Evolutionary conservation across 53 echinoderm and acorn worm genomes (phyloP).

Genomic region (Holothuria scabra): DNA sequence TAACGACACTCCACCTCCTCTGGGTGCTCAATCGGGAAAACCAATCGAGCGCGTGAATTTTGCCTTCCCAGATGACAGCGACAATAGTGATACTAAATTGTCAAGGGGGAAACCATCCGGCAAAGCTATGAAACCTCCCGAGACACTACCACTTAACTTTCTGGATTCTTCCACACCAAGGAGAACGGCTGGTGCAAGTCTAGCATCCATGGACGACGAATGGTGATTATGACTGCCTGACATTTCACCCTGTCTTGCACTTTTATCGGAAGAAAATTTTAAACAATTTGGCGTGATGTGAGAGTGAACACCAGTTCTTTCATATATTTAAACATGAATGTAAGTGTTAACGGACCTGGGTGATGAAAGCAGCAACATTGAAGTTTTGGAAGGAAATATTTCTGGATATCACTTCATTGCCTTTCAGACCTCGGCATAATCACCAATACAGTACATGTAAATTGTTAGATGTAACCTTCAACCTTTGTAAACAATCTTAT

Average conservation of each 20-base stretch:
- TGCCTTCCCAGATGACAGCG: conserved; percentile 16
- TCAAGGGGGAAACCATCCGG: neutral
- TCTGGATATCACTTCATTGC: no score
- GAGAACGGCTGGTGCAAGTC: conserved; percentile 27
- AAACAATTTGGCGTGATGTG: conserved; percentile 34
- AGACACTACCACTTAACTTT: conserved; percentile 36
- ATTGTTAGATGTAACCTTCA: no score
- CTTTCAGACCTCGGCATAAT: no score
- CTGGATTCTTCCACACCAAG: conserved; percentile 14
- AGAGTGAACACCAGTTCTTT: conserved; percentile 40
- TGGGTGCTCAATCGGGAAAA: neutral
- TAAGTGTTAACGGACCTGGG: no score
- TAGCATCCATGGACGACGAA: conserved; percentile 27
- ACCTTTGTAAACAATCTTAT: no score
- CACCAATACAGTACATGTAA: no score
- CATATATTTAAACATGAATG: conserved; percentile 9
- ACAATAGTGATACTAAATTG: neutral
- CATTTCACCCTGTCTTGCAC: neutral
- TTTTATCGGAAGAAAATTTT: neutral
- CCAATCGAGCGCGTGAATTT: conserved; percentile 32
- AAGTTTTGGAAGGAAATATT: no score
- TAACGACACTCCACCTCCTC: neutral
- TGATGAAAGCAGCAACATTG: no score
- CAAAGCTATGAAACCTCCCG: neutral
- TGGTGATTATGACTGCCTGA: conserved; percentile 7